Evolutionary conservation across 2,797 vertebrate genomes (phyloP).

Genomic region (Rhinophrynus dorsalis): DNA sequence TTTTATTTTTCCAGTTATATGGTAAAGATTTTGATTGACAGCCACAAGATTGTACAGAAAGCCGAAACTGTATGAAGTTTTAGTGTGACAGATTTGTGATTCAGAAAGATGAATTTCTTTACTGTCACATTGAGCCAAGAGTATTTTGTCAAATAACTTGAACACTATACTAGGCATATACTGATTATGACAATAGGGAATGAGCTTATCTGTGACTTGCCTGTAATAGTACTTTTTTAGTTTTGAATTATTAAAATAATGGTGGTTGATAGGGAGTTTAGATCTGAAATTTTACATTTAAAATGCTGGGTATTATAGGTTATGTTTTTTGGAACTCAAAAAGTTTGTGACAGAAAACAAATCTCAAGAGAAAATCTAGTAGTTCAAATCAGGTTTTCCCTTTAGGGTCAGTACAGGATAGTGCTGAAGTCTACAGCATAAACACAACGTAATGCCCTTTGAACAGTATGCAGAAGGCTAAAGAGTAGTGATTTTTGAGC

Average conservation of each 20-base stretch:
- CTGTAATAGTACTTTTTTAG: neutral
- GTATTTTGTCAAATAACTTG: neutral
- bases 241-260: neutral
- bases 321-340: too few species aligned
- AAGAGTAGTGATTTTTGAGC: too few species aligned
- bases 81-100: neutral
- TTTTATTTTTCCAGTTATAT: neutral
- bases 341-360: too few species aligned
- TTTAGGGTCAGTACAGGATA: too few species aligned
- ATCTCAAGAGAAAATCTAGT: too few species aligned
- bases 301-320: too few species aligned
- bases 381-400: too few species aligned
- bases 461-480: too few species aligned
- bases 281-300: too few species aligned
- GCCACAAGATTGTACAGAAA: neutral
- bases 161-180: neutral
- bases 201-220: neutral
- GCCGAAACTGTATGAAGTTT: neutral
- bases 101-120: neutral
- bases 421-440: too few species aligned
- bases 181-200: neutral
- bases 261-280: too few species aligned
- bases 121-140: neutral
- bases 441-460: too few species aligned
- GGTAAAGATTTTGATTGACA: neutral